Evolutionary conservation across 2,113 vertebrate species (phyloP), one percentile per base, ranked within the genome.

Genomic region (Malurus melanocephalus): DNA sequence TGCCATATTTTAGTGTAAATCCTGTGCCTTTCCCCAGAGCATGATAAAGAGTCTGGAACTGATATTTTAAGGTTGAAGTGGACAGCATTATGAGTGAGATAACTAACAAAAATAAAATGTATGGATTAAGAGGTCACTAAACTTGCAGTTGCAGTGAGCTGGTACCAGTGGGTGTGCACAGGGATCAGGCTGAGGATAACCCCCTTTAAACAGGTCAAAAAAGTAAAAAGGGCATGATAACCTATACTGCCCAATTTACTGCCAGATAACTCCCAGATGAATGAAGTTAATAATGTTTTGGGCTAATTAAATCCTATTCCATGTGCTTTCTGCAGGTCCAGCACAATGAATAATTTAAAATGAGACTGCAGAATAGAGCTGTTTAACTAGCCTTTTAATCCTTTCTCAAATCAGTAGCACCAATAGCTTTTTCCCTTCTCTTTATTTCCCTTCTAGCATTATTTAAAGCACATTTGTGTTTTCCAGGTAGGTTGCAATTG

Each of bases 281-380:
- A 86, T 27, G 16, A 76, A 85, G 65, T 72, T 86, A 93, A 84
- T 94, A 86, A 94, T 91, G 87, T 90, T 88, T 81, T 79, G 21
- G 74, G 26, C 59, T 93, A 94, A 95, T 92, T 90, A 94, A 93
- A 72, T 42, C 26, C 51, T 72, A 85, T 92, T 87, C 89, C 93
- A 32, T 76, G 74, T 76, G 80, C 32, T 87, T 88, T 75, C 77
- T 87, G 51, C 55, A 27, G 38, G 87, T 91, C 80, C 75, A 92
- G 66, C 28, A 57, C 51, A 68, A 84, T 64, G 33, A 90, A 76
- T 88, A 92, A 87, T 85, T 93, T 92, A 94, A 90, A 90, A 81
- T 75, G 18, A 87, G 32, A 60, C 61, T 74, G 62, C 26, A 80
- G 91, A 84, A 95, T 27, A 67, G 59, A 89, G n/a, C 21, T 73